These are phyloP conservation scores for Melanostoma mellinum DNA, from an alignment of 2,888 invertebrate species.

Conservation along the genomic window DNA sequence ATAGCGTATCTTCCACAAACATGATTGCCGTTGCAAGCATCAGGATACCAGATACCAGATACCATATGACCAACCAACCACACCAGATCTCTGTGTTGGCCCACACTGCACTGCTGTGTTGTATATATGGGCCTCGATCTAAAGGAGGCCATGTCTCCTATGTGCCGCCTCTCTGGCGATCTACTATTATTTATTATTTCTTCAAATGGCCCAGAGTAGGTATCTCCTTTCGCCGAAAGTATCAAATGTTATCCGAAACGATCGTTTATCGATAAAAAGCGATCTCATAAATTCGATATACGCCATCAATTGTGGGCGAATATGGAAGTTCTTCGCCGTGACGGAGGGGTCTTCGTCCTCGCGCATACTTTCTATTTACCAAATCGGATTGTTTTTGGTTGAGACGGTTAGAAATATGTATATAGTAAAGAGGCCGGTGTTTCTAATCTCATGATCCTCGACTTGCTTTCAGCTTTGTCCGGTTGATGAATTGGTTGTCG, in stretches of 20 bases:
- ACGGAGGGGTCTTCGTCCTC: constrained; percentile 1
- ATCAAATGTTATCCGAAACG: constrained; percentile 67
- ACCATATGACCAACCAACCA: constrained; percentile 25
- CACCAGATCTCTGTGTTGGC: constrained; percentile 33
- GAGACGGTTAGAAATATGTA: constrained; percentile 6
- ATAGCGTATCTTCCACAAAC: constrained; percentile 55
- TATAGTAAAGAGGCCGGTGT: constrained; percentile 37
- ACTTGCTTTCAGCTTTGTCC: constrained; percentile 68
- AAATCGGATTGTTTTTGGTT: constrained; percentile 68
- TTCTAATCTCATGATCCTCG: constrained; percentile 66
- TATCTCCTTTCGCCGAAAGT: constrained; percentile 69
- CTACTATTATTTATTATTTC: constrained; percentile 67
- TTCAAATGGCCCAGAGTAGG: constrained; percentile 31
- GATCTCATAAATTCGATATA: constrained; percentile 72
- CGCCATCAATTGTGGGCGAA: constrained; percentile 72
- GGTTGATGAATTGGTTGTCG: constrained; percentile 70
- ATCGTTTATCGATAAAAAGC: constrained; percentile 71
- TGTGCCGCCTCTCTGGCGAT: constrained; percentile 28
- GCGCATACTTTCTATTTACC: constrained; percentile 62
- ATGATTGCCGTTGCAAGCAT: constrained; percentile 50
- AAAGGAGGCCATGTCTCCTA: constrained; percentile 52
- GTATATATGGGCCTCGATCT: constrained; percentile 10
- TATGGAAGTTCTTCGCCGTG: constrained; percentile 54
- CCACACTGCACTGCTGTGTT: not conserved
- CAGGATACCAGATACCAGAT: constrained; percentile 38